Percentiles rank a stretch among this genome's conserved stretches.
These are phyloP conservation scores for Nannoperca australis DNA, from an alignment of 2,797 vertebrate genomes.

Conservation along the genomic window DNA sequence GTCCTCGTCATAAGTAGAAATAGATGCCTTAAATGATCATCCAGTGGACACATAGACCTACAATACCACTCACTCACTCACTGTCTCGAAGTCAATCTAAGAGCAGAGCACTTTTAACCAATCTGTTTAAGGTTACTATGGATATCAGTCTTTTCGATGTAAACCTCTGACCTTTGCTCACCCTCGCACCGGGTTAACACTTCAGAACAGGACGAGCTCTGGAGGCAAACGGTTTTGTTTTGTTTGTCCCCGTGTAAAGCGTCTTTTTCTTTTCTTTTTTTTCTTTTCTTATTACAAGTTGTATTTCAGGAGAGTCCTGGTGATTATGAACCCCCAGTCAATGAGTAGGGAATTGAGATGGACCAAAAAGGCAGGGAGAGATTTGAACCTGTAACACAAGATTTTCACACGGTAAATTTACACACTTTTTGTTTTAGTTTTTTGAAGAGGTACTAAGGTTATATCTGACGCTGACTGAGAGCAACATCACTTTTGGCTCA, in stretches of 20 bases:
- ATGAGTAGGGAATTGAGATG: conserved; percentile 78
- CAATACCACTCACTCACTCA: conserved; percentile 44
- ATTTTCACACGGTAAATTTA: conserved; percentile 28
- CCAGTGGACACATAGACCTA: conserved; percentile 32
- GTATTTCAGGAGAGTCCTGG: conserved; percentile 53
- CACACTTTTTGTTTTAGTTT: not conserved
- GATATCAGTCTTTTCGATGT: conserved; percentile 64
- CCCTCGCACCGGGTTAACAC: conserved; percentile 42
- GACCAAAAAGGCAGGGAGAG: conserved; percentile 96
- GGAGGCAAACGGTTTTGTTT: conserved; percentile 65
- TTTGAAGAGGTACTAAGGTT: conserved; percentile 80
- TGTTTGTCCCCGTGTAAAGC: conserved; percentile 72
- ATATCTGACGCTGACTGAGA: conserved; percentile 63
- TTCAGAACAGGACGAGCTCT: conserved; percentile 75
- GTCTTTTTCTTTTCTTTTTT: conserved; percentile 57
- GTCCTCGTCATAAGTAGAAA: conserved; percentile 63
- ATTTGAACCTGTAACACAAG: conserved; percentile 61
- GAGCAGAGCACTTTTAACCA: conserved; percentile 79
- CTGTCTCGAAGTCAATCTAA: conserved; percentile 35
- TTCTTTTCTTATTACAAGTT: conserved; percentile 54
- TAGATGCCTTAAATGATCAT: conserved; percentile 81
- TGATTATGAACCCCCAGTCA: conserved; percentile 67
- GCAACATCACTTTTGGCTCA: conserved; percentile 44
- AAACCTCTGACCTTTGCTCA: conserved; percentile 41
- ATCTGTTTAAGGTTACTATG: conserved; percentile 54